phyloP scores from a whole-genome alignment of 2,113 vertebrate species.

The Clarias gariepinus region DNA sequence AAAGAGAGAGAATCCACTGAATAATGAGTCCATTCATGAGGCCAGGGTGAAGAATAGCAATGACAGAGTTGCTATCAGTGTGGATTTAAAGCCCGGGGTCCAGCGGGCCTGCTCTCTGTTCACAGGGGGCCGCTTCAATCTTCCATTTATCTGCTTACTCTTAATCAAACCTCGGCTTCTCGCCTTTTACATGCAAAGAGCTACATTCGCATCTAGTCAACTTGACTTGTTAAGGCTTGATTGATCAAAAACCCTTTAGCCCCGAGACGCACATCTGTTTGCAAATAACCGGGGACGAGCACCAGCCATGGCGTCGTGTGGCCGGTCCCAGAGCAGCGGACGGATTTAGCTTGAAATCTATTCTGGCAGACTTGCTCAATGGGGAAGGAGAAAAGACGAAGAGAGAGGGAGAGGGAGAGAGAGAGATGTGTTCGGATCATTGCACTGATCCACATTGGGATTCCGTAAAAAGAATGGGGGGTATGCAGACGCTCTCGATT shows the following conservation, averaged over 20 bases:
- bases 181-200: slow-evolving; percentile 75
- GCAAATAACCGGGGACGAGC: slow-evolving; percentile 69
- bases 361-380: slow-evolving; percentile 13
- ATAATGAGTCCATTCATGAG: slow-evolving; percentile 77
- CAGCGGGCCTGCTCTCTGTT: slow-evolving; percentile 65
- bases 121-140: slow-evolving; percentile 71
- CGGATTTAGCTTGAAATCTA: slow-evolving; percentile 46
- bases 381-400: neutral
- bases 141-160: slow-evolving; percentile 78
- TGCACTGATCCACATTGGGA: slow-evolving; percentile 45
- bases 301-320: slow-evolving; percentile 23
- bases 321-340: slow-evolving; percentile 37
- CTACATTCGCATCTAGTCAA: slow-evolving; percentile 77
- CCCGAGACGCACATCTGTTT: slow-evolving; percentile 74
- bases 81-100: slow-evolving; percentile 74
- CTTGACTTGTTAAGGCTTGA: slow-evolving; percentile 82
- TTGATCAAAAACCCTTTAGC: slow-evolving; percentile 71
- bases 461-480: neutral
- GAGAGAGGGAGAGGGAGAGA: slow-evolving; percentile 8
- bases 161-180: slow-evolving; percentile 69
- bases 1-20: slow-evolving; percentile 58
- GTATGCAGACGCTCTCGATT: neutral
- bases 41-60: slow-evolving; percentile 66
- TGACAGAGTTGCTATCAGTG: slow-evolving; percentile 72
- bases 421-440: slow-evolving; percentile 46